These are phyloP conservation scores for Opisthocomus hoazin DNA, from an alignment of 2,113 vertebrate genomes.

Conservation along the genomic window DNA sequence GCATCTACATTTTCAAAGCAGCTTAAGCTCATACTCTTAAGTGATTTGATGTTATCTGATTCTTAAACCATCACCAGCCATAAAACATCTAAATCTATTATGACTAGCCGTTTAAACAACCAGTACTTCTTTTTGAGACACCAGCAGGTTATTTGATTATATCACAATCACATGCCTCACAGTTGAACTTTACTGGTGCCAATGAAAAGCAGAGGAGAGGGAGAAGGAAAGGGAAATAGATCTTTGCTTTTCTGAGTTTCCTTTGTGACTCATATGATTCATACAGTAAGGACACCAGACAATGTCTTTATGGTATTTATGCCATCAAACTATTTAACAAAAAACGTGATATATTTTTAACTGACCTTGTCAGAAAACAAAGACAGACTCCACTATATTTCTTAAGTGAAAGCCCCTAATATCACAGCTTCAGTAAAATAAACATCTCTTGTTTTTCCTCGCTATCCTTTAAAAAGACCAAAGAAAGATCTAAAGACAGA, in stretches of 20 bases:
- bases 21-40: neutral
- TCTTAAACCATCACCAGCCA: constrained; percentile 27
- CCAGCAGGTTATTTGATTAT: constrained; percentile 61
- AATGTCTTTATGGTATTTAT: constrained; percentile 58
- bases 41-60: constrained; percentile 42
- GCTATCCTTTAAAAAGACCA: neutral
- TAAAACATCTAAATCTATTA: constrained; percentile 41
- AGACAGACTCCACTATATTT: neutral
- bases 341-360: constrained; percentile 55
- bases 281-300: constrained; percentile 10
- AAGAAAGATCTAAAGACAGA: neutral
- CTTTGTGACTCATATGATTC: constrained; percentile 8
- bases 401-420: neutral
- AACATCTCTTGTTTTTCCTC: neutral
- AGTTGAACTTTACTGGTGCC: constrained; percentile 49
- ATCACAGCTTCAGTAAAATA: constrained; percentile 8
- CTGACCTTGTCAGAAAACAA: constrained; percentile 36
- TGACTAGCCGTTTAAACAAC: constrained; percentile 32
- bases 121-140: constrained; percentile 49
- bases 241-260: constrained; percentile 43
- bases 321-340: constrained; percentile 62
- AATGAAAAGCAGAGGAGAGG: constrained; percentile 34
- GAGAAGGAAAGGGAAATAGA: constrained; percentile 33
- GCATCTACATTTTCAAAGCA: constrained; percentile 26
- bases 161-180: constrained; percentile 52